Conservation (phyloP, 1,140 invertebrate genomes). For the Protaetia brevitarsis region DNA sequence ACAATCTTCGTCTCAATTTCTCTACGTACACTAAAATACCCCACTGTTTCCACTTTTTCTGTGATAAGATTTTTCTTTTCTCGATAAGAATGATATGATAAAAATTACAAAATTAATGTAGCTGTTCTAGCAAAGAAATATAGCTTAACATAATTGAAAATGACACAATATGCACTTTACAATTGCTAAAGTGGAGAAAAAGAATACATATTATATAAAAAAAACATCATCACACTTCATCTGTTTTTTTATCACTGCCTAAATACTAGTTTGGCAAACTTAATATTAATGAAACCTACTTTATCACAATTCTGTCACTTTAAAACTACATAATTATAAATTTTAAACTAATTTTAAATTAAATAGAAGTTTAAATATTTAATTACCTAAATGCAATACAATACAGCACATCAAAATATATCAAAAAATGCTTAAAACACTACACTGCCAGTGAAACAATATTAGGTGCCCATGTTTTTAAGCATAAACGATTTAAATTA, state of each 20-base stretch:
- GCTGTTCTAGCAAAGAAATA: too few relatives aligned
- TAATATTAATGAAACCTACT: neutral
- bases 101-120: too few relatives aligned
- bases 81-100: too few relatives aligned
- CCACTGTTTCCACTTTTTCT: neutral
- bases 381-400: neutral
- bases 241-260: neutral
- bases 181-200: too few relatives aligned
- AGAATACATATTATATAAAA: too few relatives aligned
- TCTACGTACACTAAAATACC: neutral
- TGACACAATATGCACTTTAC: too few relatives aligned
- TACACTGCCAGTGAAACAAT: neutral
- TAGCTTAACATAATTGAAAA: too few relatives aligned
- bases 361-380: neutral
- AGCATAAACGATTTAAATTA: neutral
- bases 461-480: neutral
- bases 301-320: slow-evolving; percentile 14
- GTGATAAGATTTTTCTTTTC: neutral
- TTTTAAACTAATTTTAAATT: neutral
- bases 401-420: neutral
- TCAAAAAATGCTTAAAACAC: too few relatives aligned
- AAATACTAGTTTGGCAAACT: neutral
- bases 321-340: neutral
- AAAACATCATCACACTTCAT: neutral
- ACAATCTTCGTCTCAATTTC: neutral